Percentiles rank a stretch among this genome's conserved stretches.
phyloP scores from a whole-genome alignment of 1,140 invertebrate species.

The Chrysoperla carnea region DNA sequence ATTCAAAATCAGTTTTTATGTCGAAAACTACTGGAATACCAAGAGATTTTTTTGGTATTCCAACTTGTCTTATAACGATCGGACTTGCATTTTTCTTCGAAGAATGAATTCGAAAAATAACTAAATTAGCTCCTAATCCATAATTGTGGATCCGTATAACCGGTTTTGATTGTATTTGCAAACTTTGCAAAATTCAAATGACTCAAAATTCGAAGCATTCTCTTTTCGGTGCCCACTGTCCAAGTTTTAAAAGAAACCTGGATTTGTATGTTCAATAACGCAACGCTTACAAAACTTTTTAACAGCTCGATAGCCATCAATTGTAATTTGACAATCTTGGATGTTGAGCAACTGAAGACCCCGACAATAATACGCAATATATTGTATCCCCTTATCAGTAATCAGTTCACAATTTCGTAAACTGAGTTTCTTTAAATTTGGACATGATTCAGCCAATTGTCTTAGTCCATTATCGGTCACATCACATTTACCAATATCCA shows the following conservation, averaged over 20 bases:
- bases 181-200: no score
- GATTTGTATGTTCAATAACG: constrained; percentile 88
- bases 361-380: constrained; percentile 70
- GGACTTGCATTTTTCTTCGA: no score
- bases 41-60: no score
- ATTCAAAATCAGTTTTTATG: no score
- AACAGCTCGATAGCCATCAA: constrained; percentile 74
- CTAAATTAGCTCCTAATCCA: no score
- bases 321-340: constrained; percentile 74
- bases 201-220: no score
- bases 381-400: constrained; percentile 70
- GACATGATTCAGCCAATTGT: constrained; percentile 71
- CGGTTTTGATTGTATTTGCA: no score
- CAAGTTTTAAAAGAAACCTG: constrained; percentile 70
- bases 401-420: constrained; percentile 78
- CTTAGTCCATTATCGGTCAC: constrained; percentile 73
- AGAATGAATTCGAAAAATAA: no score
- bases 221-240: no score
- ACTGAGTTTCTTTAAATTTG: constrained; percentile 77
- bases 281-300: constrained; percentile 81
- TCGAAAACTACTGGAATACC: no score
- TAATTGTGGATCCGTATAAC: no score
- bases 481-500: constrained; percentile 86
- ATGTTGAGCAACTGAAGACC: constrained; percentile 80
- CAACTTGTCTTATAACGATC: no score